These are phyloP conservation scores for Parazoanthus atlanticus DNA, from an alignment of 92 coral and sea anemone genomes.

Conservation along the genomic window DNA sequence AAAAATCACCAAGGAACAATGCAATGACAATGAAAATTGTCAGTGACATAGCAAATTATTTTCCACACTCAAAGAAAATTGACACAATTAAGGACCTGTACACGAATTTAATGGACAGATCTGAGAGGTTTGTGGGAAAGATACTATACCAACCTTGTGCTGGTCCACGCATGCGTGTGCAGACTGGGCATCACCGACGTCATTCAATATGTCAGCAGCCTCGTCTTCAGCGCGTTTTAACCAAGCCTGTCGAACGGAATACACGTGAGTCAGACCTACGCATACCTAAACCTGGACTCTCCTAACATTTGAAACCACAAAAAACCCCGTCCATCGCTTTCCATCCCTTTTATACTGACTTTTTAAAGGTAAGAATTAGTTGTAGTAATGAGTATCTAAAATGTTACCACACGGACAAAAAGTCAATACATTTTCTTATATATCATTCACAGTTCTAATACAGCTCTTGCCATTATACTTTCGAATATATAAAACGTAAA, in stretches of 20 bases:
- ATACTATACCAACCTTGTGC: constrained; percentile 77
- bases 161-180: constrained; percentile 80
- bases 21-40: too few relatives aligned
- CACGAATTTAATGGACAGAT: too few relatives aligned
- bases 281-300: background rate
- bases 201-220: constrained; percentile 80
- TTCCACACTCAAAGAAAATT: too few relatives aligned
- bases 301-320: background rate
- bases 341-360: background rate
- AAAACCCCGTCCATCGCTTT: background rate
- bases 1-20: too few relatives aligned
- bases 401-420: too few relatives aligned
- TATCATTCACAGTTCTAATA: too few relatives aligned
- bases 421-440: too few relatives aligned
- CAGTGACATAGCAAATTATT: too few relatives aligned
- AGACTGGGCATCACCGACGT: constrained; percentile 78
- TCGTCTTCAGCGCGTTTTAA: constrained; percentile 92
- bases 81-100: too few relatives aligned
- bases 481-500: too few relatives aligned
- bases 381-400: background rate
- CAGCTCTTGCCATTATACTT: too few relatives aligned
- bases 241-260: constrained; percentile 72
- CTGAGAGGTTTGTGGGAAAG: background rate
- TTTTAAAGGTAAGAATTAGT: background rate
- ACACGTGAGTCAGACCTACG: background rate